phyloP scores from a whole-genome alignment of 2,113 vertebrate species.

The Charadrius vociferus region DNA sequence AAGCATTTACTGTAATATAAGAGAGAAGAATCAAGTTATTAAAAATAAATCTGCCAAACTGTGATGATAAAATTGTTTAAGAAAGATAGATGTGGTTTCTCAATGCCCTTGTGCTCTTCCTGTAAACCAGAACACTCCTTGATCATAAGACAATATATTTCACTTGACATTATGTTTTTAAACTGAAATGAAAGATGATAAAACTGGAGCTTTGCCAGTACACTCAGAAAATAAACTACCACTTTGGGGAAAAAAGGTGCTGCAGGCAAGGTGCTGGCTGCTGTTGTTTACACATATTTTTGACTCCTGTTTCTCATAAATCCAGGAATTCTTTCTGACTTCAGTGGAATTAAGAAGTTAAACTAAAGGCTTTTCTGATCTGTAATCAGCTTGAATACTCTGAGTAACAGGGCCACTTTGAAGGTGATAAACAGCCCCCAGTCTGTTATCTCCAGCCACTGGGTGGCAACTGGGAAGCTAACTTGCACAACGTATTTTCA shows the following conservation, averaged over 20 bases:
- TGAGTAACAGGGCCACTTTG: background rate
- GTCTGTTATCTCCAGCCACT: background rate
- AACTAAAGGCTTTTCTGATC: background rate
- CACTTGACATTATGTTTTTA: background rate
- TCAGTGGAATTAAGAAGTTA: background rate
- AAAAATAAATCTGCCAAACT: background rate
- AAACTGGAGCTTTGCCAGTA: background rate
- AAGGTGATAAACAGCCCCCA: background rate
- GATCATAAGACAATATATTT: background rate
- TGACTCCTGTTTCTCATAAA: background rate
- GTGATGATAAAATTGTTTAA: background rate
- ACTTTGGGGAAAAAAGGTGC: background rate
- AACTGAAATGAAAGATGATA: background rate
- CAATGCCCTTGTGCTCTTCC: background rate
- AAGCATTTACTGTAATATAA: background rate
- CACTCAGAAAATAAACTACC: background rate
- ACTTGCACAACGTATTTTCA: background rate
- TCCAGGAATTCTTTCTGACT: background rate
- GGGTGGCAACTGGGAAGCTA: background rate
- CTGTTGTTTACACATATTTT: background rate
- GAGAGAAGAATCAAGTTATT: background rate
- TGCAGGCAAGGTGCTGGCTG: slow-evolving; percentile 27
- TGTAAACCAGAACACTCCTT: background rate
- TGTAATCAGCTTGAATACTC: background rate
- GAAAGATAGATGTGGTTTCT: background rate